A percentile compares a stretch with the other conserved stretches of the same genome.
phyloP scores from a whole-genome alignment of 2,113 vertebrate genomes.

The Pithys albifrons region DNA sequence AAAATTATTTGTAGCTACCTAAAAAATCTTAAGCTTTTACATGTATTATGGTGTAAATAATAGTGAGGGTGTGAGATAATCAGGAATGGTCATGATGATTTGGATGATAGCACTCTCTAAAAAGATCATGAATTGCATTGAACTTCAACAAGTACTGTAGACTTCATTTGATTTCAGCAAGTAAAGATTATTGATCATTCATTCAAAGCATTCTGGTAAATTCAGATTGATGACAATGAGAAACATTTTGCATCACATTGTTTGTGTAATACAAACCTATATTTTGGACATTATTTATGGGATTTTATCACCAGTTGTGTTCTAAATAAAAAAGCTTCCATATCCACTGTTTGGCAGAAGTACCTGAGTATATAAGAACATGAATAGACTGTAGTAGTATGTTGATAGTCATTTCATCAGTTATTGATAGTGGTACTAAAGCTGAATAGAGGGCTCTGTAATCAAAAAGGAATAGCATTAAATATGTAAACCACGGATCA shows the following conservation, averaged over 20 bases:
- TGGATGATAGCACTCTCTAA: not conserved
- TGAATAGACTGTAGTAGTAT: not conserved
- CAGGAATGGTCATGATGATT: not conserved
- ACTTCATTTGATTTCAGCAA: not conserved
- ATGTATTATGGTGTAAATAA: not conserved
- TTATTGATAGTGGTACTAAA: slow-evolving; percentile 17
- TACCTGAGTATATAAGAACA: not conserved
- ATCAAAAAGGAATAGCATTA: not conserved
- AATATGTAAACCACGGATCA: not conserved
- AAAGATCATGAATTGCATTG: not conserved
- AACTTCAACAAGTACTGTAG: not conserved
- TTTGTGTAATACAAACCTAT: not conserved
- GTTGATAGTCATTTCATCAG: not conserved
- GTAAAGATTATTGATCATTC: not conserved
- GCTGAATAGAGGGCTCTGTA: not conserved
- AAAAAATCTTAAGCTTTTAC: not conserved
- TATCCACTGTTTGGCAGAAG: not conserved
- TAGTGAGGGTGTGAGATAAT: not conserved
- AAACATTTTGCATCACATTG: not conserved
- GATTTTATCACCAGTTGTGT: not conserved
- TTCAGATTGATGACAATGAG: not conserved
- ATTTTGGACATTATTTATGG: not conserved
- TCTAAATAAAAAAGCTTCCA: not conserved
- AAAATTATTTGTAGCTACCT: not conserved
- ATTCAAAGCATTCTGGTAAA: not conserved